These are phyloP conservation scores for Drosophila koepferae DNA, from an alignment of 2,888 invertebrate genomes.

Conservation along the genomic window DNA sequence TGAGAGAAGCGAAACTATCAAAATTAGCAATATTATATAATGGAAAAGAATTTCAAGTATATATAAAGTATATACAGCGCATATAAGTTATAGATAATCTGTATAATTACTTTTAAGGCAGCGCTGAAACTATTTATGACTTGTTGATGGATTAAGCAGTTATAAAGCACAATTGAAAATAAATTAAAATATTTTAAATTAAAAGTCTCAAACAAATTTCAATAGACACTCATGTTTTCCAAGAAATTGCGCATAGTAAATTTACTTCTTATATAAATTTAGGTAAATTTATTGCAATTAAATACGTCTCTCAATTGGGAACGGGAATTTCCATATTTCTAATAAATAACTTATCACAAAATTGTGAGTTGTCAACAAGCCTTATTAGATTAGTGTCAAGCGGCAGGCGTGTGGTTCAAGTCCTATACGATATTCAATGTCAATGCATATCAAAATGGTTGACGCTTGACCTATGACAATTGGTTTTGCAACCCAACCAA, in stretches of 20 bases:
- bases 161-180: background rate
- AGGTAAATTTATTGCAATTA: too few species aligned
- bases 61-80: too few species aligned
- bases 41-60: too few species aligned
- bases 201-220: background rate
- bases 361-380: slow-evolving; percentile 17
- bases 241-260: background rate
- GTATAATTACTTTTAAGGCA: background rate
- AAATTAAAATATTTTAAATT: background rate
- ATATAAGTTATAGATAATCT: too few species aligned
- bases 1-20: background rate
- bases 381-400: slow-evolving; percentile 10
- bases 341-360: background rate
- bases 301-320: background rate
- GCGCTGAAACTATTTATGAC: background rate
- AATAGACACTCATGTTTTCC: background rate
- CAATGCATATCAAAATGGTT: slow-evolving; percentile 45
- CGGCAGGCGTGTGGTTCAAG: background rate
- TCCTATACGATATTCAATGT: slow-evolving; percentile 17
- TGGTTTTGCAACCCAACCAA: slow-evolving; percentile 19
- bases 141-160: background rate
- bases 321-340: background rate
- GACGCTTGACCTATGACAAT: slow-evolving; percentile 57
- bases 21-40: too few species aligned
- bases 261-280: background rate